Percentiles rank a stretch among this genome's conserved stretches.
Evolutionary conservation across 2,797 vertebrate genomes (phyloP).

Genomic region (Eospalax fontanierii): DNA sequence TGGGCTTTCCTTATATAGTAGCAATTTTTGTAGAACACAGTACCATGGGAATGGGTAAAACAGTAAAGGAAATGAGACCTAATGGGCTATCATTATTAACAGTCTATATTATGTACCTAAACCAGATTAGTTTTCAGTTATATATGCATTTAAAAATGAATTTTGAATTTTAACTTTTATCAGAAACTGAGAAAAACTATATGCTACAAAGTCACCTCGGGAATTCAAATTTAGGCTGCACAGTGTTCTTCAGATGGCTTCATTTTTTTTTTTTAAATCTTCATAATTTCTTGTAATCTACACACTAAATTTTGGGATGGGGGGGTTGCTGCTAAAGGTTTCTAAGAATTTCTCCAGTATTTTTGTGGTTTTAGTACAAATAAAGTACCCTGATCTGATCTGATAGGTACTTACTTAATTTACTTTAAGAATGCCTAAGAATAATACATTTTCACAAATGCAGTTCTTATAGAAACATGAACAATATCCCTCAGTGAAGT

Average conservation of each 20-base stretch:
- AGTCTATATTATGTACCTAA: not conserved
- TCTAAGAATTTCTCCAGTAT: slow-evolving; percentile 41
- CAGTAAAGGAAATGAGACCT: not conserved
- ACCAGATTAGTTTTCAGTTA: not conserved
- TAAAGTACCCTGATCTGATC: slow-evolving; percentile 27
- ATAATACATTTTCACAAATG: not conserved
- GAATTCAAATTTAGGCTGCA: not conserved
- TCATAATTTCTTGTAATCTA: slow-evolving; percentile 47
- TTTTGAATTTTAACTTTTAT: not conserved
- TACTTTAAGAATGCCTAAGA: slow-evolving; percentile 1
- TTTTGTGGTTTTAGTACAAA: slow-evolving; percentile 67
- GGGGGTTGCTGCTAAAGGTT: slow-evolving; percentile 31
- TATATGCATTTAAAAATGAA: not conserved
- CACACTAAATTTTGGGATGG: not conserved
- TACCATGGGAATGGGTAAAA: not conserved
- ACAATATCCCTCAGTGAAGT: not conserved
- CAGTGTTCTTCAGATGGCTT: too few species aligned
- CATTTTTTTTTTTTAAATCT: not conserved
- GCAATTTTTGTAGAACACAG: not conserved
- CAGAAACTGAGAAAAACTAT: slow-evolving; percentile 8
- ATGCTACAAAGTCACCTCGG: not conserved
- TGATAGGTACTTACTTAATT: not conserved
- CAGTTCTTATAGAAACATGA: slow-evolving; percentile 29
- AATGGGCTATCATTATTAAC: not conserved
- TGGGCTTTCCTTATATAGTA: not conserved